A percentile compares a stretch with the other conserved stretches of the same genome.
Evolutionary conservation across 2,797 vertebrate genomes (phyloP).

Genomic region (Rhinophrynus dorsalis): DNA sequence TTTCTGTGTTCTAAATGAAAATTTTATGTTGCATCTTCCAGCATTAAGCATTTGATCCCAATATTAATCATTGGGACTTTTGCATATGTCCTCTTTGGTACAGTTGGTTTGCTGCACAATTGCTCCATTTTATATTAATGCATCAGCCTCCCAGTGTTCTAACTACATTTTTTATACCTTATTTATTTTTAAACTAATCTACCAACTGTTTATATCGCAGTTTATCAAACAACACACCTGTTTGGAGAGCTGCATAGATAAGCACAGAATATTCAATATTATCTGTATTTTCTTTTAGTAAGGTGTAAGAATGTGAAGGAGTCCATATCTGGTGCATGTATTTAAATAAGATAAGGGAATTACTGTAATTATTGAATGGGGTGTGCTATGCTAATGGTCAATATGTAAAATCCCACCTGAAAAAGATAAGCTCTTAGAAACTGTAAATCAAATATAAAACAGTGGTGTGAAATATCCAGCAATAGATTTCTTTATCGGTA

Average conservation of each 20-base stretch:
- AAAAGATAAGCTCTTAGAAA: conserved; percentile 69
- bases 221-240: conserved; percentile 67
- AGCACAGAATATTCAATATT: conserved; percentile 49
- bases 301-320: conserved; percentile 66
- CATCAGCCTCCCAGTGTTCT: too few relatives aligned
- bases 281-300: conserved; percentile 63
- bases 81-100: too few relatives aligned
- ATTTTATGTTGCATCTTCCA: too few relatives aligned
- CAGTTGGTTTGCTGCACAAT: too few relatives aligned
- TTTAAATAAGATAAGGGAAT: conserved; percentile 79
- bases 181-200: conserved; percentile 53
- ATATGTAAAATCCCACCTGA: conserved; percentile 68
- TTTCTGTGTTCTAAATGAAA: too few relatives aligned
- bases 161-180: conserved; percentile 28
- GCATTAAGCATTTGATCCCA: too few relatives aligned
- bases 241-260: conserved; percentile 60
- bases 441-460: conserved; percentile 64
- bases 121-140: too few relatives aligned
- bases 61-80: too few relatives aligned
- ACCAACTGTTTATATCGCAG: conserved; percentile 70
- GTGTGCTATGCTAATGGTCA: conserved; percentile 67
- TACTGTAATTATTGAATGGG: conserved; percentile 66
- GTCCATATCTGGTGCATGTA: conserved; percentile 63
- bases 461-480: conserved; percentile 40
- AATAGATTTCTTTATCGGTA: conserved; percentile 39